Percentiles rank a stretch among this genome's conserved stretches.
Conservation (phyloP, 1,140 invertebrate species). For the Zaprionus lachaisei region DNA sequence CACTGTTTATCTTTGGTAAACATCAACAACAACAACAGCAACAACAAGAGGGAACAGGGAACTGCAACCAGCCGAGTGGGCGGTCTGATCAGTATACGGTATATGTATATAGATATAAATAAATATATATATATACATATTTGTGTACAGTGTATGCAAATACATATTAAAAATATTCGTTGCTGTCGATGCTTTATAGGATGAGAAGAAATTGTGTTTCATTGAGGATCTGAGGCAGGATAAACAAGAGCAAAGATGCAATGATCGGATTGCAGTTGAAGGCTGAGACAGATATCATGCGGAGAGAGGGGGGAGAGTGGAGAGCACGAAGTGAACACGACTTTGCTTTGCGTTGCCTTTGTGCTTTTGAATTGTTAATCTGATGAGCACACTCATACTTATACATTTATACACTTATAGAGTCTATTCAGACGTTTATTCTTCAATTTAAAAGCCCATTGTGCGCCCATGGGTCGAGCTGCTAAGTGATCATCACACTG, state of each 20-base stretch:
- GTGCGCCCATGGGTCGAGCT: constrained; percentile 65
- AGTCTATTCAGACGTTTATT: constrained; percentile 69
- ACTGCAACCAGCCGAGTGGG: constrained; percentile 12
- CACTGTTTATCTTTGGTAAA: constrained; percentile 73
- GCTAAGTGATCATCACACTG: constrained; percentile 67
- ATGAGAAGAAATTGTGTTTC: background rate
- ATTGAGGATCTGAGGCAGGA: background rate
- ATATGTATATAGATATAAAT: constrained; percentile 5
- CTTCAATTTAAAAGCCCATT: constrained; percentile 72
- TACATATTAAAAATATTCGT: background rate
- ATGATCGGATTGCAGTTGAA: background rate
- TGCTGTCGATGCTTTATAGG: background rate
- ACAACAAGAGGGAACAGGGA: constrained; percentile 21
- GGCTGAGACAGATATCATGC: background rate
- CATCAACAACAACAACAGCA: constrained; percentile 10
- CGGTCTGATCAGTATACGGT: constrained; percentile 4
- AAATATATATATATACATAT: constrained; percentile 13
- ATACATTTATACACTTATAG: constrained; percentile 6
- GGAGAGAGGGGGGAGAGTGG: background rate
- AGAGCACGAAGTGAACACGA: background rate
- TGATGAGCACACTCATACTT: constrained; percentile 9
- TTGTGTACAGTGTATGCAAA: constrained; percentile 1
- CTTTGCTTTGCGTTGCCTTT: background rate
- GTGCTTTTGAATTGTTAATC: constrained; percentile 28
- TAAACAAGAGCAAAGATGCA: background rate